Evolutionary conservation across 2,113 vertebrate species (phyloP), one percentile per base, ranked within the genome.

Genomic region (Agelaius phoeniceus): DNA sequence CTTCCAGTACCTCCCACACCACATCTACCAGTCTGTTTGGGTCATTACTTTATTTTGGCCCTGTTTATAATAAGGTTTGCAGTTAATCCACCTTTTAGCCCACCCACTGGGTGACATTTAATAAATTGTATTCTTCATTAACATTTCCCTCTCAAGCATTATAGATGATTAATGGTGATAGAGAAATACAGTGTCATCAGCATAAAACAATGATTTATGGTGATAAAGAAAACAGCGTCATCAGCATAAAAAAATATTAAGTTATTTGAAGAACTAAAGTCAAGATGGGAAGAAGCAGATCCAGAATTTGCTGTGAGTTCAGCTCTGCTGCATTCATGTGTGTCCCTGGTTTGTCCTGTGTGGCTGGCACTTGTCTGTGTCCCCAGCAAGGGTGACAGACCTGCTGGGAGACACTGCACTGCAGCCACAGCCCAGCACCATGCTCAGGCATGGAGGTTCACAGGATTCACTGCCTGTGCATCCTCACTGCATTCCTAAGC

Each of bases 151-250:
- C 93, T 94, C 67, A 31, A 83, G 81, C 35, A 44, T 93, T 89
- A 87, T 46, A 76, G 63, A 90, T 95, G 95, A 97, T 96, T 96
- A 95, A 97, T 96, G 81, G 84, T 55, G 39, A 95, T 87, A 85
- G 58, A 93, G 87, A 83, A 95, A 92, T 72, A 90, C 54, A 54
- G 55, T 96, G 91, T 89, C 94, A 95, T 95, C 96, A 95, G 94
- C 94, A 94, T 87, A 91, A 94, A 95, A 62, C 74, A 75, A 77
- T 97, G 95, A 97, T 97, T 95, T 95, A 97, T 95, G 80, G 52
- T 73, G 66, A 94, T 93, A 77, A 91, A 84, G 79, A 84, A 92
- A 90, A 55, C 33, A n/a, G 73, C 13, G 2, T 51, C 71, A 91
- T 93, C 90, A 93, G 94, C 96, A 71, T 58, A 89, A 79, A 35